Percentiles rank a stretch among this genome's conserved stretches.
Evolutionary conservation across 2,797 vertebrate genomes (phyloP).

Genomic region (Atherinosoma microstoma): DNA sequence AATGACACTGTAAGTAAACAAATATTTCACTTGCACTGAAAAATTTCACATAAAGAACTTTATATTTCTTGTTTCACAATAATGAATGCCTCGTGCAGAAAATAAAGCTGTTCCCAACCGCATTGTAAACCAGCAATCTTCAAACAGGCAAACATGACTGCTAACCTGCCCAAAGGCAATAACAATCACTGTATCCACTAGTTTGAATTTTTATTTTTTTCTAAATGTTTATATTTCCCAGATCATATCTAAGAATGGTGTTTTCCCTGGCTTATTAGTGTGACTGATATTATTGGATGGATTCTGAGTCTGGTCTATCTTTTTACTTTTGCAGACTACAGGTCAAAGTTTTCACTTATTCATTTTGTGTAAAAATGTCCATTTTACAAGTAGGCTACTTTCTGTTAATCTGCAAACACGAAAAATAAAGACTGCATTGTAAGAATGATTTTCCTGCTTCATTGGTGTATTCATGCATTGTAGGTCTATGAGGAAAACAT

Average conservation of each 20-base stretch:
- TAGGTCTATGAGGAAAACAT: background rate
- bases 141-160: background rate
- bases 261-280: background rate
- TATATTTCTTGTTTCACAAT: no score
- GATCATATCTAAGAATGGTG: background rate
- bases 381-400: no score
- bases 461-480: background rate
- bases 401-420: no score
- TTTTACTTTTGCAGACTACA: background rate
- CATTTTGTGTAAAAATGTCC: no score
- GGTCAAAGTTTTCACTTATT: no score
- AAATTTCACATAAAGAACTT: no score
- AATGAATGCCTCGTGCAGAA: no score
- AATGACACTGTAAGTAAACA: slow-evolving; percentile 15
- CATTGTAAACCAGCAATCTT: background rate
- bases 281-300: background rate
- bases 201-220: background rate
- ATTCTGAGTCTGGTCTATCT: background rate
- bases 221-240: background rate
- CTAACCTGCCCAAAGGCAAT: background rate
- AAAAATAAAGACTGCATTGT: no score
- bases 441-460: no score
- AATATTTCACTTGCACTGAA: background rate
- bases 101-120: background rate
- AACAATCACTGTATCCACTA: background rate